Evolutionary conservation across 1,140 invertebrate genomes (phyloP).

Genomic region (Phenacoccus solenopsis): DNA sequence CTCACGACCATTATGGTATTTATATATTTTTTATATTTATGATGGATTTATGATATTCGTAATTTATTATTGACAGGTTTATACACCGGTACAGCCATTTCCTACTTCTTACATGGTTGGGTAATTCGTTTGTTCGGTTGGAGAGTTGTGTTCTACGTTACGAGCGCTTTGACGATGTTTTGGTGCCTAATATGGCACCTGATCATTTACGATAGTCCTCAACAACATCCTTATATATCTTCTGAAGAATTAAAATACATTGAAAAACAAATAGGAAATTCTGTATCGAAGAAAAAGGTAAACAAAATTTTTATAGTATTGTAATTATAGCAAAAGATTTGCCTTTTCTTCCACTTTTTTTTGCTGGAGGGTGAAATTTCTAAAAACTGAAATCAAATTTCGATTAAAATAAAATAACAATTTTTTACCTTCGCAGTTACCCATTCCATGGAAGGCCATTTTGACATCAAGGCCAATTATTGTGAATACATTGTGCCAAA

Average conservation of each 20-base stretch:
- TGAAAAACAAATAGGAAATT: slow-evolving; percentile 40
- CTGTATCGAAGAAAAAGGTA: slow-evolving; percentile 35
- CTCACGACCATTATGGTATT: too few species aligned
- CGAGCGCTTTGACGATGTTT: slow-evolving; percentile 47
- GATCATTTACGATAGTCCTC: slow-evolving; percentile 62
- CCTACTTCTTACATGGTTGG: slow-evolving; percentile 53
- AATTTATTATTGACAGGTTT: slow-evolving; percentile 36
- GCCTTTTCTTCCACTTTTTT: too few species aligned
- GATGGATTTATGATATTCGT: too few species aligned
- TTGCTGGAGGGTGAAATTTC: too few species aligned
- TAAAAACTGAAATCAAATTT: too few species aligned
- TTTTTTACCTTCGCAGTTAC: too few species aligned
- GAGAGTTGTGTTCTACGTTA: slow-evolving; percentile 60
- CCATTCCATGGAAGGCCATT: slow-evolving; percentile 59
- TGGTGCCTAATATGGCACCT: slow-evolving; percentile 70
- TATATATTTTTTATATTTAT: too few species aligned
- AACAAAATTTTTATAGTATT: too few species aligned
- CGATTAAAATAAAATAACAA: too few species aligned
- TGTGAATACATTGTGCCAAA: slow-evolving; percentile 61
- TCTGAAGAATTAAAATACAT: slow-evolving; percentile 39
- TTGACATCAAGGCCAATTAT: slow-evolving; percentile 59
- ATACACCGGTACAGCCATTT: slow-evolving; percentile 52
- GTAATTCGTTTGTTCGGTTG: slow-evolving; percentile 51
- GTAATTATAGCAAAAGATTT: too few species aligned
- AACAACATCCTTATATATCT: slow-evolving; percentile 62